Evolutionary conservation across 2,113 vertebrate species (phyloP).

Genomic region (Sinocyclocheilus maitianheensis): DNA sequence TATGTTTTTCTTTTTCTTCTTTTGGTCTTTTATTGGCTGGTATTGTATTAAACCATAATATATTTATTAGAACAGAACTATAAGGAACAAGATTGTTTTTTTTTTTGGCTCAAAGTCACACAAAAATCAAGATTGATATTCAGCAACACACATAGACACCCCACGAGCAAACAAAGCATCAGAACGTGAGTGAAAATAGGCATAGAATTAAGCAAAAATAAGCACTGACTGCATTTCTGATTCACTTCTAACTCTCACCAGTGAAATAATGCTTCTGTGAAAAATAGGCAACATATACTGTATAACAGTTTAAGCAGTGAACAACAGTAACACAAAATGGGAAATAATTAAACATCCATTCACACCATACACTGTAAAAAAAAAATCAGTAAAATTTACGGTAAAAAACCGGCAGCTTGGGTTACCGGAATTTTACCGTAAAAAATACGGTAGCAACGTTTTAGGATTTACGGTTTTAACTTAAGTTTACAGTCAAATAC

Average conservation of each 20-base stretch:
- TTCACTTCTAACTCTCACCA: neutral
- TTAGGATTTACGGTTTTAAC: too few relatives aligned
- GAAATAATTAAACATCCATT: constrained; percentile 17
- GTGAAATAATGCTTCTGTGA: constrained; percentile 14
- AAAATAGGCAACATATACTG: constrained; percentile 18
- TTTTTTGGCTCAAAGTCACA: constrained; percentile 36
- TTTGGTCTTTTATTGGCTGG: neutral
- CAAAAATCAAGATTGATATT: constrained; percentile 4
- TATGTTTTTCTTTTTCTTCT: neutral
- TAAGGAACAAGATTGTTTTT: constrained; percentile 21
- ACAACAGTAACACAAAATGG: constrained; percentile 10
- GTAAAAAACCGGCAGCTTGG: too few relatives aligned
- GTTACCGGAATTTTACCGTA: too few relatives aligned
- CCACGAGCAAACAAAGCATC: constrained; percentile 1
- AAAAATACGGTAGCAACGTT: too few relatives aligned
- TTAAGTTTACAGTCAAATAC: too few relatives aligned
- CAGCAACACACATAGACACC: constrained; percentile 15
- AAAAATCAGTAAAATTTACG: too few relatives aligned
- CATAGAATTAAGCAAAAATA: neutral
- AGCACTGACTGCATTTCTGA: neutral
- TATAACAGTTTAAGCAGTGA: constrained; percentile 4
- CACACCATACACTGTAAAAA: constrained; percentile 19
- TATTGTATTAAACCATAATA: neutral
- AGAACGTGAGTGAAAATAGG: neutral
- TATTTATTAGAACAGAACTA: too few relatives aligned